phyloP scores from a whole-genome alignment of 2,113 vertebrate species.

The Myodes glareolus region DNA sequence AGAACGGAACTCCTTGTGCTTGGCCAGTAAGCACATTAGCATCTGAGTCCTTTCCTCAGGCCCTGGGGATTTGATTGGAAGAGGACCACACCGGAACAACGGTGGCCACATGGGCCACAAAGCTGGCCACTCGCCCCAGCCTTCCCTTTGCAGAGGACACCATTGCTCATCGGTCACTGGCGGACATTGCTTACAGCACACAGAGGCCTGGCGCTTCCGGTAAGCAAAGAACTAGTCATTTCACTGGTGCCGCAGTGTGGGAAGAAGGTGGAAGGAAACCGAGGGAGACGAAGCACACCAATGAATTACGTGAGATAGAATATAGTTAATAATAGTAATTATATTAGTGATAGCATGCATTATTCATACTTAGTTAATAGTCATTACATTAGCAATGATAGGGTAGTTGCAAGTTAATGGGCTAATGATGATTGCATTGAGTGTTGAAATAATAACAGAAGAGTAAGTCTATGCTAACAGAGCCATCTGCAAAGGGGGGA shows the following conservation, averaged over 20 bases:
- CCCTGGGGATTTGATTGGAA: background rate
- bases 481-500: background rate
- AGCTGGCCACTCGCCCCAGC: accelerated
- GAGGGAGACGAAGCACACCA: background rate
- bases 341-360: slow-evolving; percentile 64
- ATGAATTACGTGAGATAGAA: slow-evolving; percentile 33
- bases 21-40: background rate
- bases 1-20: background rate
- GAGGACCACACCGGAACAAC: background rate
- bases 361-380: slow-evolving; percentile 72
- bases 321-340: slow-evolving; percentile 62
- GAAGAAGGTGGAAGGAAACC: background rate
- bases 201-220: background rate
- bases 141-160: background rate
- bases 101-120: accelerated
- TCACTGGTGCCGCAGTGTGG: background rate
- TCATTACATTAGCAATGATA: slow-evolving; percentile 52
- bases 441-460: slow-evolving; percentile 58
- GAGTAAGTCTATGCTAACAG: slow-evolving; percentile 14
- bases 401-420: slow-evolving; percentile 52
- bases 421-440: slow-evolving; percentile 60
- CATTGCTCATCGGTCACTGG: accelerated
- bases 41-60: background rate
- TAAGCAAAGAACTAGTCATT: background rate
- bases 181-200: background rate